These are phyloP conservation scores for Drosophila teissieri DNA, from an alignment of 1,140 invertebrate species.

Conservation along the genomic window DNA sequence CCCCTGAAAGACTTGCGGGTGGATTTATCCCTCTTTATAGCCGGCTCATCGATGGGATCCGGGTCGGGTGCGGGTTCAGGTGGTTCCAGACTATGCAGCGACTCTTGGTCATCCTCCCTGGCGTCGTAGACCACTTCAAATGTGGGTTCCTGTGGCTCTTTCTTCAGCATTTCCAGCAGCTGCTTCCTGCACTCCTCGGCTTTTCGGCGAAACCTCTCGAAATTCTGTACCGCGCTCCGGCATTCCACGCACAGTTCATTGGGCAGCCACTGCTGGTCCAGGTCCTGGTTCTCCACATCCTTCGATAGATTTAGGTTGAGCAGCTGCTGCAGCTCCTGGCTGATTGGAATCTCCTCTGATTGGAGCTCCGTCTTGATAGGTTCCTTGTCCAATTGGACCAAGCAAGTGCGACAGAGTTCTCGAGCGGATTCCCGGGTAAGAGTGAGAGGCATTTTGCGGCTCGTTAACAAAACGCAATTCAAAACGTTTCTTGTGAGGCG, in stretches of 20 bases:
- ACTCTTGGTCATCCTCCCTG: neutral
- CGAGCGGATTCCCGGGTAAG: slow-evolving; percentile 25
- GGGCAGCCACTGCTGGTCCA: slow-evolving; percentile 25
- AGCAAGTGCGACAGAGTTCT: slow-evolving; percentile 61
- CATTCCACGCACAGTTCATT: slow-evolving; percentile 46
- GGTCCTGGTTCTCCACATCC: slow-evolving; percentile 3
- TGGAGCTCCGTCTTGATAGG: neutral
- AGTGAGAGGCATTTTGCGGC: neutral
- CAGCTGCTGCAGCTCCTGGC: slow-evolving; percentile 28
- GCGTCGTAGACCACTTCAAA: slow-evolving; percentile 63
- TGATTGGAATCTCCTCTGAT: slow-evolving; percentile 2
- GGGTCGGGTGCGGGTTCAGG: slow-evolving; percentile 27
- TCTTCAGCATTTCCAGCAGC: slow-evolving; percentile 27
- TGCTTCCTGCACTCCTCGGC: slow-evolving; percentile 37
- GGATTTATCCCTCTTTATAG: neutral
- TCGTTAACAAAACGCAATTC: too few relatives aligned
- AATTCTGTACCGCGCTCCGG: slow-evolving; percentile 24
- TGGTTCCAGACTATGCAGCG: slow-evolving; percentile 14
- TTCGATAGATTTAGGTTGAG: slow-evolving; percentile 16
- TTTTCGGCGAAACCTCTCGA: slow-evolving; percentile 37
- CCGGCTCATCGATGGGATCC: slow-evolving; percentile 54
- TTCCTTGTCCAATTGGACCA: slow-evolving; percentile 39
- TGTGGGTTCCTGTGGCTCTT: slow-evolving; percentile 15
- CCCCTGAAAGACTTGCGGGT: slow-evolving; percentile 17
- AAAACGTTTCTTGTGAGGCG: too few relatives aligned